A percentile compares a stretch with the other conserved stretches of the same genome.
Evolutionary conservation across 2,888 invertebrate genomes (phyloP).

Genomic region (Lucinisca nassula): DNA sequence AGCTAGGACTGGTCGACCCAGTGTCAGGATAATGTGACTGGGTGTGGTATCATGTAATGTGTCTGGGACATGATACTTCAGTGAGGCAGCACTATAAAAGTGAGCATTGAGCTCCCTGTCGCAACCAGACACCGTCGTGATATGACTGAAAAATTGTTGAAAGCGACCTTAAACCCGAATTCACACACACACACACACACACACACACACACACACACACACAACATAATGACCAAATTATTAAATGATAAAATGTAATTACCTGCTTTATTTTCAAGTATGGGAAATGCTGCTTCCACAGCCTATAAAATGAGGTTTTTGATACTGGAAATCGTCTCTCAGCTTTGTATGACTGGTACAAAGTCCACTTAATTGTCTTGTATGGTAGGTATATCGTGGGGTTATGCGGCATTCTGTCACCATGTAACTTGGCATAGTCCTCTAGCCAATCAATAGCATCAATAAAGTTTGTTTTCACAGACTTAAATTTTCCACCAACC

Average conservation of each 20-base stretch:
- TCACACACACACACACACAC: too few relatives aligned
- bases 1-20: too few relatives aligned
- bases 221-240: too few relatives aligned
- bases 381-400: neutral
- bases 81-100: too few relatives aligned
- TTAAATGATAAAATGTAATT: neutral
- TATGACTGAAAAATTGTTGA: too few relatives aligned
- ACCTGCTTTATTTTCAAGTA: constrained; percentile 25
- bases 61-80: too few relatives aligned
- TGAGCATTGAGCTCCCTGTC: too few relatives aligned
- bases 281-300: neutral
- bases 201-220: too few relatives aligned
- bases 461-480: neutral
- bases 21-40: too few relatives aligned
- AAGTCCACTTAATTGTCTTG: neutral
- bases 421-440: constrained; percentile 17
- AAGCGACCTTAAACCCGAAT: too few relatives aligned
- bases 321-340: neutral
- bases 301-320: neutral
- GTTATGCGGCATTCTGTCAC: constrained; percentile 29
- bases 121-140: too few relatives aligned
- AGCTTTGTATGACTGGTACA: neutral
- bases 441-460: constrained; percentile 14
- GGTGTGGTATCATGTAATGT: too few relatives aligned
- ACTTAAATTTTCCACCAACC: neutral